Base-by-base conservation (phyloP, 1,140 invertebrate species). In the Saccostrea echinata region DNA sequence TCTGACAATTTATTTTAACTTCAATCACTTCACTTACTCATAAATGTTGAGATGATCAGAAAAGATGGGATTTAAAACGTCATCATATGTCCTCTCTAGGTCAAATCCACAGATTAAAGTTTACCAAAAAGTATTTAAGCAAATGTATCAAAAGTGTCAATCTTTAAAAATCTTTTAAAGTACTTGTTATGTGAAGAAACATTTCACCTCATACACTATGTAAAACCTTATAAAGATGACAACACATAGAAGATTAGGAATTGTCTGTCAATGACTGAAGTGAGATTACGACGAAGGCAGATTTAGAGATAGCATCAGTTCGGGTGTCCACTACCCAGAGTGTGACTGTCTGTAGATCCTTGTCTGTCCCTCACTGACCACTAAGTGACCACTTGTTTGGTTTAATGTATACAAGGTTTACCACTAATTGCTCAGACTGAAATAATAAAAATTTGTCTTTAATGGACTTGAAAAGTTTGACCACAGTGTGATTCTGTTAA, bases 51-150 rank as follows among this genome's bases (percentile, higher is more conserved):
- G 27, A 33, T 76, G 27, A 16, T 30, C 27, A 12, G 68, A 76
- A 27, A 76, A 76, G 30, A 30, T 30, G 9, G 30, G 16, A 61
- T 21, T 61, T 61, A 61, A 61, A 21, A 61, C 18, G 6, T 61
- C 16, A 61, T 35, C 68, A 27, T n/a, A n/a, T 76, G 27, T 27
- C 27, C 27, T 76, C 68, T 30, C 16, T 76, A 2, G 27, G 30
- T 76, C 27, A 76, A 76, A 76, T 76, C 68, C 27, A 11, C 30
- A 76, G 68, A 76, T 76, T 43, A 76, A 71, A 71, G n/a, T 76
- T 27, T 76, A 11, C 68, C 18, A 64, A 21, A 76, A 76, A 61
- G 55, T 61, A 61, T 6, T 61, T 61, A 61, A 61, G 21, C n/a
- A 18, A 61, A 61, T 21, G 21, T 61, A 61, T 21, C 55, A 61